Evolutionary conservation across 2,797 vertebrate species (phyloP), one percentile per base, ranked within the genome.

Genomic region (Muscicapa comitata): DNA sequence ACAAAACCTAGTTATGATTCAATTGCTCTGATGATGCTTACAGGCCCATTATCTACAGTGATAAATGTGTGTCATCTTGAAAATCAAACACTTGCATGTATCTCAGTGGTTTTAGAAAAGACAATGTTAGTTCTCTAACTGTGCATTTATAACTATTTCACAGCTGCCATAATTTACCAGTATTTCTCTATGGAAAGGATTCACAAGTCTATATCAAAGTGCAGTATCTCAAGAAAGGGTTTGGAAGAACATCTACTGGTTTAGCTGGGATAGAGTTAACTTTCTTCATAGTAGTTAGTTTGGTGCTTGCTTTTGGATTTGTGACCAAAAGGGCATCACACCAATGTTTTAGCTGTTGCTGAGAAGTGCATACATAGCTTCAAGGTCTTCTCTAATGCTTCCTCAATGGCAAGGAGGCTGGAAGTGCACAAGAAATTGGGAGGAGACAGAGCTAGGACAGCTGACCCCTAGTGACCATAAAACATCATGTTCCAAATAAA

Each of bases 71-170:
- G 43, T 35, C 15, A 71, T 23, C 45, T 58, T 75, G 26, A 31
- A 75, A 91, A 85, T 17, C 18, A 57, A 82, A 81, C 0, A 1
- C 21, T 48, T 8, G 3, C 29, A 42, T 0, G 0, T 20, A 54
- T 37, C 37, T 75, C n/a, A 28, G 29, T 20, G 11, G 21, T 31
- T 73, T 88, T 38, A 68, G 59, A 79, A 79, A 82, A 71, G 6
- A 45, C 4, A 35, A 29, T 2, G 2, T 50, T 77, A 58, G 54
- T 65, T 51, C 13, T 15, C 45, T 31, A 70, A 43, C 11, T 10
- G 6, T 26, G 17, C 11, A 66, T 73, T 73, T 54, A 66, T 76
- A 54, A 53, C 15, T 70, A 10, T 38, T 71, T 81, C 5, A 9
- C 29, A 73, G 26, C 17, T 48, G 57, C 13, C 38, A 50, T 23